Evolutionary conservation across 2,888 invertebrate species (phyloP), one percentile per base, ranked within the genome.

Genomic region (Spodoptera exigua): DNA sequence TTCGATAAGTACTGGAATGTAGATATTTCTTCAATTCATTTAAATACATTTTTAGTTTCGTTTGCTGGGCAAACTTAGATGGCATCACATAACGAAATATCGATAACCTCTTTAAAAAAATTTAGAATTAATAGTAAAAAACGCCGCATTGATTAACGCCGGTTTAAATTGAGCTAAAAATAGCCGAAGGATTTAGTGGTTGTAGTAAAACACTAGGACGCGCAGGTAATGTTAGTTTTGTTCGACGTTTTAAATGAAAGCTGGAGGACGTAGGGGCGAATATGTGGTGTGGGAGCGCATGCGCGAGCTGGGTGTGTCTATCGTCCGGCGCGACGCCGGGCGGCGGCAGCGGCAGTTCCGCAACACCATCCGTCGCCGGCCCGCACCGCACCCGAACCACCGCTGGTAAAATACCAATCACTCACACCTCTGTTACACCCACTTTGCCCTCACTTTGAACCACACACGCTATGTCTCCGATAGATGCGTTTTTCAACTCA

Each of bases 231-330:
- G 72, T 74, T 73, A 65, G 72, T 61, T 70, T 78, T 75, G 70
- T 74, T 71, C 53, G 59, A 56, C 61, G 66, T 65, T 70, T 74
- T 52, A 65, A 70, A 75, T 67, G 48, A 70, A 69, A 69, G 57
- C 61, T 64, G 72, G 76, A 74, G 73, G 71, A 74, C 62, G 60
- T 74, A 78, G 70, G 81, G 81, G 78, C 78, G 76, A 70, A 65
- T 72, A 65, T 79, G 73, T 78, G 76, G 68, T 77, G 78, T 70
- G 72, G 68, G 67, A 70, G 82, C 93, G 93, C 93, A 92, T 92
- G 93, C 91, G 93, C 83, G 85, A 81, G 78, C 82, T 86, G 93
- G 92, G 93, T 90, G 93, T 93, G 93, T 92, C 92, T 86, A 77
- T 76, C 83, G 76, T 78, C 77, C 81, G 81, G 76, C 73, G 76